Evolutionary conservation across 1,140 invertebrate species (phyloP), one percentile per base, ranked within the genome.

Genomic region (Zophobas morio): DNA sequence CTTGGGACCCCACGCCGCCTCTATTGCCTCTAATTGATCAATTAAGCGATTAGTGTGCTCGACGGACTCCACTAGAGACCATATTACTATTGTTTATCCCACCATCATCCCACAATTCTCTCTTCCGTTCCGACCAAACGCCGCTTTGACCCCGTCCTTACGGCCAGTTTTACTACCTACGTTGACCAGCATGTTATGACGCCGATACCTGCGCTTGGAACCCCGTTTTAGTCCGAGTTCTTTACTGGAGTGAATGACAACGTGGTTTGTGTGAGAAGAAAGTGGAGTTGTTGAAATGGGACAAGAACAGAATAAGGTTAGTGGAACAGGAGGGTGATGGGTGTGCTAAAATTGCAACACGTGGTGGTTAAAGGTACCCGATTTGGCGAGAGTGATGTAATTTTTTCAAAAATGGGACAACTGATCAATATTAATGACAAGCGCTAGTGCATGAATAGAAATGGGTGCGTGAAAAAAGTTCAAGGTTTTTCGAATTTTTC

Each of bases 71-170:
- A 66, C 20, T 66, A 42, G 4, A 34, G 57, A 20, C 57, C 8
- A 63, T 6, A 33, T 63, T 63, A 6, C 60, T 40, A 66, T 66
- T 66, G 60, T 66, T 66, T 32, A 36, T 66, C 60, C 60, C 60
- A 66, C 60, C 60, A 66, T 33, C 20, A 42, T 2, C 34, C 49
- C 49, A 6, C 4, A 4, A 36, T 57, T 57, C 54, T 6, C 42
- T 66, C 60, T 66, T 66, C 60, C 60, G 60, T 66, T 42, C 60
- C 60, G 60, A 39, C 60, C n/a, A 63, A 37, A 66, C 39, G 37
- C 40, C 33, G 8, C 6, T 51, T 51, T 51, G 49, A 51, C 49
- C 49, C 49, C 49, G 60, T 66, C 60, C 20, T 8, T 51, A 66
- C 60, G 60, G 37, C 60, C 60, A 66, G 60, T 66, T 66, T 66